These are phyloP conservation scores for Ctenopoma multispine DNA, from an alignment of 2,797 vertebrate species.

Conservation along the genomic window DNA sequence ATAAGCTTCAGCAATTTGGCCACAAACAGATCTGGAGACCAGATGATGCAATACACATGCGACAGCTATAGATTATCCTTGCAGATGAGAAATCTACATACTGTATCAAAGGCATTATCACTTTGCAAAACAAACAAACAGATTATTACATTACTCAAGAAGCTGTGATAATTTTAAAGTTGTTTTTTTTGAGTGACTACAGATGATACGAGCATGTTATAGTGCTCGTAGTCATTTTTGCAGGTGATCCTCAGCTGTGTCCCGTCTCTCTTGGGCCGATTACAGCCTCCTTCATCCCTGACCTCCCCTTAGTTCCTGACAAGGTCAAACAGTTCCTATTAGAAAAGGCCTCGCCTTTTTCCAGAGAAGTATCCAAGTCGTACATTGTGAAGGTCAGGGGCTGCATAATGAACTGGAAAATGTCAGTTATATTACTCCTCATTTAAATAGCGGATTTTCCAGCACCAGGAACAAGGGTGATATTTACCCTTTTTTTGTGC, in stretches of 20 bases:
- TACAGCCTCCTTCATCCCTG: constrained; percentile 71
- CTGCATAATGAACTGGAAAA: constrained; percentile 88
- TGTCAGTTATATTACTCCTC: constrained; percentile 85
- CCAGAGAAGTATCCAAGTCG: constrained; percentile 75
- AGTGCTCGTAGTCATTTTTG: constrained; percentile 29
- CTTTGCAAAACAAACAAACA: constrained; percentile 40
- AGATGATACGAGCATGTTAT: constrained; percentile 3
- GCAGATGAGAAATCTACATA: constrained; percentile 55
- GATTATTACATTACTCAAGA: constrained; percentile 19
- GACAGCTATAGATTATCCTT: constrained; percentile 67
- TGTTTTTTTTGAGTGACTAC: not conserved
- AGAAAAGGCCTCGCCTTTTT: constrained; percentile 70
- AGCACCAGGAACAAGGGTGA: constrained; percentile 77
- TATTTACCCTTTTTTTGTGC: constrained; percentile 81
- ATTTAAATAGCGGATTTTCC: constrained; percentile 84
- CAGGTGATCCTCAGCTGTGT: constrained; percentile 42
- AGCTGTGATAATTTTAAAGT: constrained; percentile 18
- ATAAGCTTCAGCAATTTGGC: constrained; percentile 77
- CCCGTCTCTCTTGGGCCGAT: constrained; percentile 57
- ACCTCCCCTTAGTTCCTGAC: constrained; percentile 78
- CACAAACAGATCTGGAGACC: constrained; percentile 73
- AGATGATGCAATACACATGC: constrained; percentile 70
- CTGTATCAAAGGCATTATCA: constrained; percentile 45
- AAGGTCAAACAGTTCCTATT: constrained; percentile 85
- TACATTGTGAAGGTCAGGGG: constrained; percentile 83